These are phyloP conservation scores for Capricornis sumatraensis DNA, from an alignment of 2,113 vertebrate species.

Conservation along the genomic window DNA sequence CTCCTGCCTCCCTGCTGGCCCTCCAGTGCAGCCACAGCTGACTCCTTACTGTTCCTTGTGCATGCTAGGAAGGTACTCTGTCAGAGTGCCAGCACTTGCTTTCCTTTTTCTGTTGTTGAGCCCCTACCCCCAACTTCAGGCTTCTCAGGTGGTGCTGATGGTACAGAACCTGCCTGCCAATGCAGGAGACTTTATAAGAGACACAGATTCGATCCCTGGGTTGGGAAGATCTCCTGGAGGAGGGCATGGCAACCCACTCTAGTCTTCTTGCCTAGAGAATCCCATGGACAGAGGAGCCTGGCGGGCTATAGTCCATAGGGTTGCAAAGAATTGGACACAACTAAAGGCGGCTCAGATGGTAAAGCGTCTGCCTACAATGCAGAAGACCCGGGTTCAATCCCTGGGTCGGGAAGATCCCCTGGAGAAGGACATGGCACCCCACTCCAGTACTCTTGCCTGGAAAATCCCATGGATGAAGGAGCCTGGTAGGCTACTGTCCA, in stretches of 20 bases:
- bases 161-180: background rate
- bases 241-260: no score
- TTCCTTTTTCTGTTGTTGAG: background rate
- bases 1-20: background rate
- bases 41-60: background rate
- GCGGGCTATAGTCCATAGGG: no score
- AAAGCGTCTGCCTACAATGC: no score
- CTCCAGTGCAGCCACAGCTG: background rate
- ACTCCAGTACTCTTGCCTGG: background rate
- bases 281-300: no score
- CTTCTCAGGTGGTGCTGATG: background rate
- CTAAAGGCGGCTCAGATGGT: background rate
- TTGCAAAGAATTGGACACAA: no score
- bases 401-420: background rate
- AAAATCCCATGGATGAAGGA: background rate
- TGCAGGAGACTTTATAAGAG: background rate
- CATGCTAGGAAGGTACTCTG: background rate
- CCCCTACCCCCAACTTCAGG: background rate
- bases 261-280: no score
- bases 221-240: no score
- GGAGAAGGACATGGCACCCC: background rate
- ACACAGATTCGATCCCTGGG: background rate
- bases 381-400: no score
- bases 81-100: background rate
- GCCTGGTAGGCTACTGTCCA: background rate